Base-by-base conservation (phyloP, 2,113 vertebrate species). In the Phalacrocorax pelagicus region DNA sequence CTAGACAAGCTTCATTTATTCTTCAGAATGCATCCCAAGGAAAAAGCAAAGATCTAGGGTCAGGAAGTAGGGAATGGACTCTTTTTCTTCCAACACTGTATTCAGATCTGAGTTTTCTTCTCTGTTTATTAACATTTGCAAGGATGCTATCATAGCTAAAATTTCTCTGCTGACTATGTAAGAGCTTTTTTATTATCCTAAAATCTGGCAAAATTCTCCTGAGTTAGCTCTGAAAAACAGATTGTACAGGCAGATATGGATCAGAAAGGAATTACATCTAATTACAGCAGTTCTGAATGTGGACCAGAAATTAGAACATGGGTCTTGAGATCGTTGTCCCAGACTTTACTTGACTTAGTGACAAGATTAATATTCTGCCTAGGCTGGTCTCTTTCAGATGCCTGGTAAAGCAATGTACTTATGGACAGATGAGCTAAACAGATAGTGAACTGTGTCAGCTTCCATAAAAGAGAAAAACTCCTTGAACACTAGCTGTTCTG, bases 251-350 rank as follows among this genome's bases (percentile, higher is more conserved):
- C 86, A 95, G 70, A 90, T 63, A 77, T n/a, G 73, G 78, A 90
- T 90, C 7, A 9, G 74, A 90, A 73, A 87, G 71, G 71, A 95
- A 91, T 96, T 95, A 80, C 21, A 63, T 92, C 81, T 94, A 87
- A 90, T 97, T 93, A 90, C 46, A 62, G 21, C 58, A 79, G 21
- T n/a, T 78, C 79, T 74, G 66, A 96, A 52, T 44, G 24, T 52
- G 67, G 87, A 94, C 86, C 78, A 92, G 84, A 94, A 94, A 94
- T 78, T 92, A 94, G 46, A 91, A 81, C 42, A 10, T 82, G 74
- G n/a, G 87, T 95, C 74, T 84, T 81, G 74, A 95, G 81, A 58
- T 94, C 42, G 27, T 58, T 86, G 89, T 34, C 81, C 78, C 23
- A 34, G 81, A 91, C 77, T 71, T 90, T 72, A 74, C 90, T 87